phyloP scores from a whole-genome alignment of 2,113 vertebrate genomes.

The Lamprologus sp. region DNA sequence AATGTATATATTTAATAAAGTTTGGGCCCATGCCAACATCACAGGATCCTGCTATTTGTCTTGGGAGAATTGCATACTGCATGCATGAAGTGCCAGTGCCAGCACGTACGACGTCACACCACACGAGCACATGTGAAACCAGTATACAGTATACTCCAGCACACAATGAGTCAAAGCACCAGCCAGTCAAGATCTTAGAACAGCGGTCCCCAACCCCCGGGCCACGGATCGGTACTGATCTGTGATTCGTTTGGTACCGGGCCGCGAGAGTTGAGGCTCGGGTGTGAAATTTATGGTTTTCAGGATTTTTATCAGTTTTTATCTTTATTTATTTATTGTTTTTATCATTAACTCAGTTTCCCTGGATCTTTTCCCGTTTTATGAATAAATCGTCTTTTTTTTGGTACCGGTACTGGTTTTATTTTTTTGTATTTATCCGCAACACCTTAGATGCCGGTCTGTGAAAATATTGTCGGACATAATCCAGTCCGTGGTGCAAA shows the following conservation, averaged over 20 bases:
- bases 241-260: background rate
- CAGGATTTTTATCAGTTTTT: background rate
- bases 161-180: background rate
- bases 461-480: background rate
- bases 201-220: accelerated
- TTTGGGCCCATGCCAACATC: too few relatives aligned
- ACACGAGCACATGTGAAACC: background rate
- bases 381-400: background rate
- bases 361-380: background rate
- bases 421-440: background rate
- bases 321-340: background rate
- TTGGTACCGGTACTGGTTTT: background rate
- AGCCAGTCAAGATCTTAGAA: background rate
- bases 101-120: background rate
- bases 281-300: background rate
- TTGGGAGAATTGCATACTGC: background rate
- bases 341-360: background rate
- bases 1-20: background rate
- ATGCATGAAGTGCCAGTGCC: background rate
- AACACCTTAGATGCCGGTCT: background rate
- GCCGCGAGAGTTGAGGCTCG: accelerated
- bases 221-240: background rate
- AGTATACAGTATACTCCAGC: background rate
- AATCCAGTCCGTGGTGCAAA: background rate
- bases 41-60: background rate